Evolutionary conservation across 2,888 invertebrate species (phyloP).

Genomic region (Tipula unca): DNA sequence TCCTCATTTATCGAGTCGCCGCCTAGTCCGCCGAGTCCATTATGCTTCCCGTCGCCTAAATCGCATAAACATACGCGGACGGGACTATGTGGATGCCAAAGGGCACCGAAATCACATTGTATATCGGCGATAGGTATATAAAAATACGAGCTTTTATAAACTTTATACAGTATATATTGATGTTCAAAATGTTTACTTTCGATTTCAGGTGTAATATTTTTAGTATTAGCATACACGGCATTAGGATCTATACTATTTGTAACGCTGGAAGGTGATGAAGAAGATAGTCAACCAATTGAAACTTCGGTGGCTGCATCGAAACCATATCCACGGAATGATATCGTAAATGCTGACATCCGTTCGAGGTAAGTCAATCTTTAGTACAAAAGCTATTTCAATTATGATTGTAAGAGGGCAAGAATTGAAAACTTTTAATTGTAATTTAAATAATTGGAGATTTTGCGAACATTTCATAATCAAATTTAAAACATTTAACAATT

Average conservation of each 20-base stretch:
- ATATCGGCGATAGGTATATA: slow-evolving; percentile 42
- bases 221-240: slow-evolving; percentile 85
- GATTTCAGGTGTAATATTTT: slow-evolving; percentile 44
- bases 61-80: slow-evolving; percentile 31
- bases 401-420: no score
- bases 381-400: no score
- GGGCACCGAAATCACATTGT: slow-evolving; percentile 42
- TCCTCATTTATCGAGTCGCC: slow-evolving; percentile 33
- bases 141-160: background rate
- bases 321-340: slow-evolving; percentile 50
- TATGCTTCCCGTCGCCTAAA: slow-evolving; percentile 32
- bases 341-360: slow-evolving; percentile 50
- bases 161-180: no score
- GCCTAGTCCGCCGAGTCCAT: slow-evolving; percentile 28
- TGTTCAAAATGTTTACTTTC: no score
- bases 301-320: slow-evolving; percentile 58
- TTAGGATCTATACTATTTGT: slow-evolving; percentile 88
- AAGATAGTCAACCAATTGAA: slow-evolving; percentile 43
- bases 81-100: slow-evolving; percentile 39
- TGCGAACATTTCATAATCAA: no score
- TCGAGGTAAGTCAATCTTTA: slow-evolving; percentile 39
- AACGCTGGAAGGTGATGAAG: slow-evolving; percentile 63
- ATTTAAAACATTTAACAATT: no score
- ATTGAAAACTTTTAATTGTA: no score
- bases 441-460: no score